Percentiles rank a stretch among this genome's conserved stretches.
These are phyloP conservation scores for Mythimna albipuncta DNA, from an alignment of 2,888 invertebrate genomes.

Conservation along the genomic window DNA sequence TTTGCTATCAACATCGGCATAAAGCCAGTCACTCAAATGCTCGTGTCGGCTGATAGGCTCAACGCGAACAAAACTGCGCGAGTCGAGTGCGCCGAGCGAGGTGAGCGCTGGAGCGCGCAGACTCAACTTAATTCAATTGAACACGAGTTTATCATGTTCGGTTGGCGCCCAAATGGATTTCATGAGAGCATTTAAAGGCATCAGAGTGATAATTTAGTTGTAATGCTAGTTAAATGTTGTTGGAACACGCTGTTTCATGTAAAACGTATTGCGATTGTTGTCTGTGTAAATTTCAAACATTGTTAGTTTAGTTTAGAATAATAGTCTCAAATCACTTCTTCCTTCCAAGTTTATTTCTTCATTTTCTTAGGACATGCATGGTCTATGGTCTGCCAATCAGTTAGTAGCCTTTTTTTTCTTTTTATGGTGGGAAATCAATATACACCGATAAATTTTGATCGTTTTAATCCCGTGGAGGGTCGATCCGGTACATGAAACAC, in stretches of 20 bases:
- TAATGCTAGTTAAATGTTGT: slow-evolving; percentile 51
- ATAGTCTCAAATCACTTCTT: background rate
- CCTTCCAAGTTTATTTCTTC: background rate
- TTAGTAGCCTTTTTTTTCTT: no score
- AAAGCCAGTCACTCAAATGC: slow-evolving; percentile 36
- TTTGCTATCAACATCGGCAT: slow-evolving; percentile 45
- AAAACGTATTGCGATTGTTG: background rate
- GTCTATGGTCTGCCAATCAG: no score
- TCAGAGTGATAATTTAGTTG: slow-evolving; percentile 56
- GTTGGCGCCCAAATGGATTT: slow-evolving; percentile 60
- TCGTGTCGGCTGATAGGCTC: slow-evolving; percentile 49
- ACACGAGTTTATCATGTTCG: slow-evolving; percentile 63
- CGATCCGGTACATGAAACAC: no score
- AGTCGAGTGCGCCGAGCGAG: slow-evolving; percentile 22
- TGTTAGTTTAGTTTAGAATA: background rate
- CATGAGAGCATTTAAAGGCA: slow-evolving; percentile 60
- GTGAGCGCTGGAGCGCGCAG: slow-evolving; percentile 48
- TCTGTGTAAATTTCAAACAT: background rate
- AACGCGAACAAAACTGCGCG: slow-evolving; percentile 39
- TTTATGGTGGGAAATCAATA: no score
- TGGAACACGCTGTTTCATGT: slow-evolving; percentile 16
- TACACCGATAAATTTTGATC: no score
- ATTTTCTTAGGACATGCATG: background rate
- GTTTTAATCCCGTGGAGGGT: no score
- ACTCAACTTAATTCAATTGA: slow-evolving; percentile 63